These are phyloP conservation scores for Brassicogethes aeneus DNA, from an alignment of 2,888 invertebrate species.

Conservation along the genomic window DNA sequence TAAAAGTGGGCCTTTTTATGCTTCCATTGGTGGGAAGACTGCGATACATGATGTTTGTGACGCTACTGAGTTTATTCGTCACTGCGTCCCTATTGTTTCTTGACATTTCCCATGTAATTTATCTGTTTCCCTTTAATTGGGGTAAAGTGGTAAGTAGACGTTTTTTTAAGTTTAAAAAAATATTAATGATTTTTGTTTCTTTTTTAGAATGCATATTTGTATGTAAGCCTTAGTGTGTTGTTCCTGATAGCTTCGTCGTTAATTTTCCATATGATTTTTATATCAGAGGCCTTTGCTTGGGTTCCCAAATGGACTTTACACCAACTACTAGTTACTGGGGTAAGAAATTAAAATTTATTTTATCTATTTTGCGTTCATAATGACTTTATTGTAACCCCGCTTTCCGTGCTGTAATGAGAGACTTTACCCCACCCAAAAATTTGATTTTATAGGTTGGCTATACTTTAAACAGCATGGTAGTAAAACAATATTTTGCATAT, in stretches of 20 bases:
- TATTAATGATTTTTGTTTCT: conserved; percentile 6
- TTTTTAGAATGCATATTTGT: conserved; percentile 62
- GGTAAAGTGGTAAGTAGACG: conserved; percentile 68
- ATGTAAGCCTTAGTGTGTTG: conserved; percentile 61
- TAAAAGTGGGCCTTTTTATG: conserved; percentile 68
- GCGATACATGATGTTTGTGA: conserved; percentile 70
- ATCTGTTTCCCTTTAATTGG: conserved; percentile 73
- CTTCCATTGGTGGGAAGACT: conserved; percentile 65
- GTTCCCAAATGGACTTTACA: conserved; percentile 65
- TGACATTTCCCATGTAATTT: conserved; percentile 69
- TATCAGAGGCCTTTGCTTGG: conserved; percentile 56
- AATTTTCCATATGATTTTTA: conserved; percentile 58
- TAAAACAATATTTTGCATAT: too few relatives aligned
- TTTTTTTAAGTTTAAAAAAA: too few relatives aligned
- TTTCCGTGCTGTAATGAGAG: too few relatives aligned
- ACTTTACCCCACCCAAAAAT: too few relatives aligned
- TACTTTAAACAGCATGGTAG: too few relatives aligned
- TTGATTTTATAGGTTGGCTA: too few relatives aligned
- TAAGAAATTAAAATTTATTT: conserved; percentile 38
- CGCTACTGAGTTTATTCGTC: conserved; percentile 64
- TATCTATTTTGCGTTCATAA: too few relatives aligned
- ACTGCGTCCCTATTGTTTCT: conserved; percentile 68
- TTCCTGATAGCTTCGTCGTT: conserved; percentile 62
- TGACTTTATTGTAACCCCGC: too few relatives aligned
- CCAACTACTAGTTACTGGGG: conserved; percentile 57